Base-by-base conservation (phyloP, 2,888 invertebrate genomes). In the Melitaea athalia region DNA sequence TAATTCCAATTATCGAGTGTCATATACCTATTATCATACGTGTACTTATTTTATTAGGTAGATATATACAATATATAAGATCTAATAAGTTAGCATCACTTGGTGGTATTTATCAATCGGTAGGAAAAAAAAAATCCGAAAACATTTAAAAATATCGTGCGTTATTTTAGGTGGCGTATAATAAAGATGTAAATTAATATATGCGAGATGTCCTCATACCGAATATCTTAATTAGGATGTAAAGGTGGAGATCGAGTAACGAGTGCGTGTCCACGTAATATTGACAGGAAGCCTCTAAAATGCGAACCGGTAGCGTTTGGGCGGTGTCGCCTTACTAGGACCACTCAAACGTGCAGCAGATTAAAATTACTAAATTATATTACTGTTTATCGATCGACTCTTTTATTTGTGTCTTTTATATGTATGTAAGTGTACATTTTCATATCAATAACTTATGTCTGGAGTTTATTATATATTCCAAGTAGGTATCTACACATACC, bases 251-350 rank as follows among this genome's bases (percentile, higher is more conserved):
- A 67, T 88, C 85, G 81, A 80, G 79, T 89, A 88, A 88, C 88
- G 59, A 31, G 88, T 85, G 76, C 77, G 77, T 80, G 82, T 85
- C 83, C 81, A 87, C 82, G 79, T 86, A 88, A 87, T 83, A 77
- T 75, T 72, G 71, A 70, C 74, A 70, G 75, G 81, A 92, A 92
- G 89, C 92, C 92, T 79, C 86, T 82, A 77, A 87, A 90, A 87
- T 91, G 92, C 90, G 79, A 75, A 79, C 81, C 91, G 85, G 92
- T 92, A 92, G 92, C 91, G 79, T 88, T 89, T 87, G 80, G 87
- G 84, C 80, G 90, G 90, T 90, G 85, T 91, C 86, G 72, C 73
- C 83, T 91, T 85, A 72, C 88, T 61, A 68, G 79, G 72, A 73
- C 72, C 74, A 72, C 71, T 69, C 73, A 50, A 45, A 50, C 73